Conservation (phyloP, 2,888 invertebrate genomes). For the Chrysina gloriosa region DNA sequence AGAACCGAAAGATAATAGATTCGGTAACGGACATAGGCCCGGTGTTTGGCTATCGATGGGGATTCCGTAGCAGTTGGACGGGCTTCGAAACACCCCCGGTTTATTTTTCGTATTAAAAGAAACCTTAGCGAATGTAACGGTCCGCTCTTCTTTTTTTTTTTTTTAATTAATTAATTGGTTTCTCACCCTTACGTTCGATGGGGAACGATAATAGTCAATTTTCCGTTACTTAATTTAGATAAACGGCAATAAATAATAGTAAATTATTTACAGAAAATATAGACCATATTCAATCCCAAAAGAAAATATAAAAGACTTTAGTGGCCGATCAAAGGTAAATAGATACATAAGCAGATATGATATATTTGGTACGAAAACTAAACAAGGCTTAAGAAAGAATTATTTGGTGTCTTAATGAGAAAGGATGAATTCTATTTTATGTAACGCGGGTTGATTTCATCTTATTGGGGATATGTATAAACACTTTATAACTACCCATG, state of each 20-base stretch:
- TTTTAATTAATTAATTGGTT: constrained; percentile 31
- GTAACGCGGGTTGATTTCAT: too few relatives aligned
- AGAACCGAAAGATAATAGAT: constrained; percentile 30
- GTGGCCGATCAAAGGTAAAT: too few relatives aligned
- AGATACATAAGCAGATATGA: too few relatives aligned
- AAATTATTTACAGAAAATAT: not conserved
- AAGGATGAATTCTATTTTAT: too few relatives aligned
- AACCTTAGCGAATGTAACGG: constrained; percentile 34
- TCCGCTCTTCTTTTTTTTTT: too few relatives aligned
- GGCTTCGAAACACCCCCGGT: constrained; percentile 32
- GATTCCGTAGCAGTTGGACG: constrained; percentile 45
- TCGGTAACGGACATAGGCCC: constrained; percentile 29
- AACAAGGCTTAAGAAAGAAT: too few relatives aligned
- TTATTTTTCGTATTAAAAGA: constrained; percentile 26
- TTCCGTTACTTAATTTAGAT: constrained; percentile 36
- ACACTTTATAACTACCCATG: too few relatives aligned
- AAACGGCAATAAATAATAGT: not conserved
- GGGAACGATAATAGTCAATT: constrained; percentile 20
- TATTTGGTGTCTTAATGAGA: too few relatives aligned
- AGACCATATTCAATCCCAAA: too few relatives aligned
- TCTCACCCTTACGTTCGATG: constrained; percentile 12
- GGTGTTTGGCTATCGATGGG: constrained; percentile 29
- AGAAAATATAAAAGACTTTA: too few relatives aligned
- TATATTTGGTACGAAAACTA: too few relatives aligned
- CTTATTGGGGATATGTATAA: too few relatives aligned